Base-by-base conservation (phyloP, 1,140 invertebrate species). In the Diabrotica virgifera region DNA sequence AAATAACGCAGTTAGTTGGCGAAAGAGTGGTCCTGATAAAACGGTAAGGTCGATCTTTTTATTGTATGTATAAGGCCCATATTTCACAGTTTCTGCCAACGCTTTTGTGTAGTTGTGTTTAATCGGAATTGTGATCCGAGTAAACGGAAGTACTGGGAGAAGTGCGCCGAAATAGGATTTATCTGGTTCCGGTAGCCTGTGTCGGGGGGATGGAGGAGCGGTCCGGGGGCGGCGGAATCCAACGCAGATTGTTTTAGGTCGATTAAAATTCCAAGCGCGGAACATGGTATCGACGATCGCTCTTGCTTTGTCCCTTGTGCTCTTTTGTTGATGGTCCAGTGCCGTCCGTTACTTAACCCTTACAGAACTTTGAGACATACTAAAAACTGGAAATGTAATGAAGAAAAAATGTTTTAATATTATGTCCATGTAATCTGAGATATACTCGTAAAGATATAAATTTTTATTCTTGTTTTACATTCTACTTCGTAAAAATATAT, bases 211-310 rank as follows among this genome's bases (percentile, higher is more conserved):
- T 4, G n/a, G 40, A n/a, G 40, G 40, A 46, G 40, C 40, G 40
- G 40, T 46, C 40, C 40, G 40, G 40, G 8, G 40, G 40, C 40
- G 40, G n/a, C 40, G 52, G 54, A 61, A 57, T 70, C 62, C 61
- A 63, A 70, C 71, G 67, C 74, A 76, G 72, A 76, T 76, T 74
- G 72, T 73, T 74, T 76, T 71, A 71, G 72, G 62, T 67, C 70
- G 69, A 73, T 76, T 74, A 73, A 73, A 73, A 74, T 76, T 74
- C 74, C 68, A 64, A 55, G 58, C 66, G 67, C 71, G 70, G 62
- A 65, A 62, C 65, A 64, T 59, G 62, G 58, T 62, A 62, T 62
- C 60, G 60, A 37, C 52, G 60, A 62, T 62, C 60, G 60, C 60
- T 62, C 60, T 54, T 59, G 62, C 59, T 63, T 62, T 63, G 59